Percentiles rank a stretch among this genome's conserved stretches.
Conservation (phyloP, 2,888 invertebrate genomes). For the Neoaliturus tenellus region DNA sequence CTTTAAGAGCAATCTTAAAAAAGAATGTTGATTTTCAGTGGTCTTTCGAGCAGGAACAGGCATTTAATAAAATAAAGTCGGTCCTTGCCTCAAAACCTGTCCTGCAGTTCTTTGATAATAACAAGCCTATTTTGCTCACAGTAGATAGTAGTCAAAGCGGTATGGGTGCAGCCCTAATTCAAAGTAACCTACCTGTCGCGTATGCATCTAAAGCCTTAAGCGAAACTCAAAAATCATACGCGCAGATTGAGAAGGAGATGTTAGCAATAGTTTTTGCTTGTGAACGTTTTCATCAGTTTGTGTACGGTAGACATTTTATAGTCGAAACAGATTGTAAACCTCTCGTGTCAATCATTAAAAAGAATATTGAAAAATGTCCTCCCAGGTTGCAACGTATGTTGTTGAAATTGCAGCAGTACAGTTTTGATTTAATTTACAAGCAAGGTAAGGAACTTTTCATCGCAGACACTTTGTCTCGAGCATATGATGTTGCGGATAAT, state of each 20-base stretch:
- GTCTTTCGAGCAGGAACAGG: conserved; percentile 13
- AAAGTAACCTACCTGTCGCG: conserved; percentile 21
- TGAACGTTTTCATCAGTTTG: conserved; percentile 52
- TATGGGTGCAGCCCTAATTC: conserved; percentile 37
- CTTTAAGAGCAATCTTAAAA: conserved; percentile 47
- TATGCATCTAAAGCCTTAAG: conserved; percentile 21
- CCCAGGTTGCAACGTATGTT: background rate
- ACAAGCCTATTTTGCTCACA: conserved; percentile 29
- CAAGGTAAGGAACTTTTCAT: conserved; percentile 16
- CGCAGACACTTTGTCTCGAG: conserved; percentile 6
- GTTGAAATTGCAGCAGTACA: background rate
- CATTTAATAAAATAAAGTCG: conserved; percentile 41
- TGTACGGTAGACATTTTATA: background rate
- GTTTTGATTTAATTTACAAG: conserved; percentile 3
- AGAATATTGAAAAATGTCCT: conserved; percentile 31
- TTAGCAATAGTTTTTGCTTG: conserved; percentile 42
- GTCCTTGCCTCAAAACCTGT: background rate
- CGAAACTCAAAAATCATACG: conserved; percentile 12
- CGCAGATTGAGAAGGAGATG: conserved; percentile 53
- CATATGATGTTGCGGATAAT: background rate
- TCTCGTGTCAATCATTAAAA: conserved; percentile 37
- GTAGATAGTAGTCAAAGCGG: conserved; percentile 21
- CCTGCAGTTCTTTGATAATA: conserved; percentile 22
- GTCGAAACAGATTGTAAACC: conserved; percentile 46
- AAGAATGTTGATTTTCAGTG: conserved; percentile 50